Percentiles rank a stretch among this genome's conserved stretches.
Conservation (phyloP, 2,888 invertebrate species). For the Tenodera sinensis region DNA sequence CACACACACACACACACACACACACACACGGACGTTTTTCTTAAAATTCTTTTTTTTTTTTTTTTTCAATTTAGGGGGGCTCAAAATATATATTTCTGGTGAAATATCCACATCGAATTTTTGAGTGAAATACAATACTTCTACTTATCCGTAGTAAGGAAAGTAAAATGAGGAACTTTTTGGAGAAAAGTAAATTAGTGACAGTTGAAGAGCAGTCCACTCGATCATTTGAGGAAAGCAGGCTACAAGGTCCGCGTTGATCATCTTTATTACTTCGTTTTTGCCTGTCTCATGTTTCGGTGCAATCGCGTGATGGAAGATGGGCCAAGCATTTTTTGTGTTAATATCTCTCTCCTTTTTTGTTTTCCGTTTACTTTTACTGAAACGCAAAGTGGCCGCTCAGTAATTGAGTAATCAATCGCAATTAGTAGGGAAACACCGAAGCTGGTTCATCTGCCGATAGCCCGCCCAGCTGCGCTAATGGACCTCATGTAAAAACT, state of each 20-base stretch:
- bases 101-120: too few relatives aligned
- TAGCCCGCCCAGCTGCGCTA: not conserved
- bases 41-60: too few relatives aligned
- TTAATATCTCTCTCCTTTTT: not conserved
- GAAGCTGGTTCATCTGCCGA: not conserved
- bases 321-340: not conserved
- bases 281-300: not conserved
- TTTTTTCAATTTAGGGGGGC: too few relatives aligned
- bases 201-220: too few relatives aligned
- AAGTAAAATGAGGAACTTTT: too few relatives aligned
- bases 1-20: too few relatives aligned
- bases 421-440: not conserved
- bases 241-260: not conserved
- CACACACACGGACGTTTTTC: too few relatives aligned
- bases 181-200: too few relatives aligned
- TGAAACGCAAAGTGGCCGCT: not conserved
- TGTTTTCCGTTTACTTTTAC: not conserved
- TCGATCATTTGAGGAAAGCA: not conserved
- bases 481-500: not conserved
- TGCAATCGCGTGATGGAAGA: not conserved
- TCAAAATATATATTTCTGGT: too few relatives aligned
- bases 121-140: too few relatives aligned
- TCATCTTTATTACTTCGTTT: not conserved
- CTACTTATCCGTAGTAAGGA: too few relatives aligned
- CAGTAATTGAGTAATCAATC: not conserved